phyloP scores from a whole-genome alignment of 1,140 invertebrate genomes.

The Drosophila busckii region DNA sequence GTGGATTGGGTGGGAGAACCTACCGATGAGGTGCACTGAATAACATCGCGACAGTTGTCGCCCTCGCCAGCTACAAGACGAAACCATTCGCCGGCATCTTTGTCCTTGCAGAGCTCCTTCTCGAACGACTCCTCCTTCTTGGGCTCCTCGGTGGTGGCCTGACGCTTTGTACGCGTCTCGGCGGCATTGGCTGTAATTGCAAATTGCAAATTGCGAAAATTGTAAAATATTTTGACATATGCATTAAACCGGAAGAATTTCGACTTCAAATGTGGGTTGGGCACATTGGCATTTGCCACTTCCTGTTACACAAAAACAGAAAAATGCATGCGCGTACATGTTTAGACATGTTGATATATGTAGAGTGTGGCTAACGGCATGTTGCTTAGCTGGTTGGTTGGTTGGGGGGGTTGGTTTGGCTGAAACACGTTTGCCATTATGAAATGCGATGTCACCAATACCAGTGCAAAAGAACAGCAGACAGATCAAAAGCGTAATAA shows the following conservation, averaged over 20 bases:
- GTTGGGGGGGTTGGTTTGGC: constrained; percentile 42
- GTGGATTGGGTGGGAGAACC: constrained; percentile 61
- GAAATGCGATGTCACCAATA: constrained; percentile 67
- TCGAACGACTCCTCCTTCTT: constrained; percentile 93
- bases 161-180: constrained; percentile 81
- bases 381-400: constrained; percentile 55
- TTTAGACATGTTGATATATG: constrained; percentile 18
- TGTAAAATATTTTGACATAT: too few relatives aligned
- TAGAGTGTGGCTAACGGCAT: constrained; percentile 43
- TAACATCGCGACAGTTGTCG: constrained; percentile 96
- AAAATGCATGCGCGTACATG: constrained; percentile 18
- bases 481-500: constrained; percentile 8
- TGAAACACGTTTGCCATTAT: constrained; percentile 69
- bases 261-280: constrained; percentile 58
- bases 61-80: constrained; percentile 92
- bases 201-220: constrained; percentile 29
- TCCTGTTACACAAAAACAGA: constrained; percentile 62
- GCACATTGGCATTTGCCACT: constrained; percentile 43
- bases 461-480: constrained; percentile 18
- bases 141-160: constrained; percentile 81
- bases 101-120: constrained; percentile 93
- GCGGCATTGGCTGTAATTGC: constrained; percentile 69
- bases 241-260: constrained; percentile 73
- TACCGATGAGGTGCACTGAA: constrained; percentile 95
- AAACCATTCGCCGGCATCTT: constrained; percentile 98